Conservation (phyloP, 2,797 vertebrate genomes). For the Threskiornis aethiopicus region DNA sequence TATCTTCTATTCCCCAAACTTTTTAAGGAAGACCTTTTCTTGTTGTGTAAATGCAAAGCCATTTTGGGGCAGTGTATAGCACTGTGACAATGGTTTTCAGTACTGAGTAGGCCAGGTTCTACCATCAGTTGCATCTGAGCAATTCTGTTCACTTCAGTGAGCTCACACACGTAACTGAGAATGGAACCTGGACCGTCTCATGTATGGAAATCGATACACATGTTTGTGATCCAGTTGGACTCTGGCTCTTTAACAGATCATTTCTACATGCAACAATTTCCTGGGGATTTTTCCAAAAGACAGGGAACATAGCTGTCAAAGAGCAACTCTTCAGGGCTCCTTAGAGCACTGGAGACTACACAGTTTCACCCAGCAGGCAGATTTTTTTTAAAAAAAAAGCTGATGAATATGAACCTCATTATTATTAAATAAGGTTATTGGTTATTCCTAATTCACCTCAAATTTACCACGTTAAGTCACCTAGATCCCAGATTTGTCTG, state of each 20-base stretch:
- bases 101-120: not conserved
- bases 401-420: not conserved
- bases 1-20: not conserved
- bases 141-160: not conserved
- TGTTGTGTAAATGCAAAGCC: not conserved
- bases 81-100: not conserved
- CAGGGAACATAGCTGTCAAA: not conserved
- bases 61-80: not conserved
- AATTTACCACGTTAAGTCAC: not conserved
- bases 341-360: not conserved
- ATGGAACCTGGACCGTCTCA: not conserved
- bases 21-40: not conserved
- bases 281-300: not conserved
- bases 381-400: not conserved
- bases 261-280: not conserved
- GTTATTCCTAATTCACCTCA: not conserved
- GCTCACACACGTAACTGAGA: not conserved
- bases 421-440: not conserved
- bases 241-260: not conserved
- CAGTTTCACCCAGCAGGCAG: not conserved
- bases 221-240: not conserved
- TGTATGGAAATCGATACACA: not conserved
- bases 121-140: not conserved
- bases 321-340: not conserved
- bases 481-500: not conserved